Percentiles rank a stretch among this genome's conserved stretches.
These are phyloP conservation scores for Paramuricea clavata DNA, from an alignment of 92 coral and sea anemone species.

Conservation along the genomic window DNA sequence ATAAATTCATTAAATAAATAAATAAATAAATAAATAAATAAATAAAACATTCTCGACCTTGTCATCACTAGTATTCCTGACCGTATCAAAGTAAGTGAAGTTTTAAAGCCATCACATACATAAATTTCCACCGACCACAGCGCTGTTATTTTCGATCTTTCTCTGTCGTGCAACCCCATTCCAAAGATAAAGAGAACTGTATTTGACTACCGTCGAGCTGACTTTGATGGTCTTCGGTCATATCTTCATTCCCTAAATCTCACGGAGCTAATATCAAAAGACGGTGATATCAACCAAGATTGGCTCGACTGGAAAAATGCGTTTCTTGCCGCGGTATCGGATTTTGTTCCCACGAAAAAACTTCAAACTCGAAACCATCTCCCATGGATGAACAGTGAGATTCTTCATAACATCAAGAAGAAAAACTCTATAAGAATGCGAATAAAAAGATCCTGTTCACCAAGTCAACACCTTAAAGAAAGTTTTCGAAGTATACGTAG, in stretches of 20 bases:
- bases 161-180: background rate
- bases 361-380: background rate
- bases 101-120: background rate
- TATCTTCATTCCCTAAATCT: background rate
- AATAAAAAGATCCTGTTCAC: no score
- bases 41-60: no score
- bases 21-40: no score
- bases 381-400: conserved; percentile 11
- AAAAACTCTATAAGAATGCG: no score
- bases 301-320: background rate
- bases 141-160: background rate
- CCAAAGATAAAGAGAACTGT: background rate
- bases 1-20: no score
- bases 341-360: background rate
- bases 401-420: no score
- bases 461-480: no score
- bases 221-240: background rate
- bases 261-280: background rate
- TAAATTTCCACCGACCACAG: background rate
- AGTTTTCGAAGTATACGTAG: no score
- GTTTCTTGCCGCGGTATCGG: background rate
- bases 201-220: background rate
- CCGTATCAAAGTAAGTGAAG: background rate
- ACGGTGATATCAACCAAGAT: no score
- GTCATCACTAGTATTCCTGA: no score